Evolutionary conservation across 2,888 invertebrate genomes (phyloP).

Genomic region (Busseola fusca): DNA sequence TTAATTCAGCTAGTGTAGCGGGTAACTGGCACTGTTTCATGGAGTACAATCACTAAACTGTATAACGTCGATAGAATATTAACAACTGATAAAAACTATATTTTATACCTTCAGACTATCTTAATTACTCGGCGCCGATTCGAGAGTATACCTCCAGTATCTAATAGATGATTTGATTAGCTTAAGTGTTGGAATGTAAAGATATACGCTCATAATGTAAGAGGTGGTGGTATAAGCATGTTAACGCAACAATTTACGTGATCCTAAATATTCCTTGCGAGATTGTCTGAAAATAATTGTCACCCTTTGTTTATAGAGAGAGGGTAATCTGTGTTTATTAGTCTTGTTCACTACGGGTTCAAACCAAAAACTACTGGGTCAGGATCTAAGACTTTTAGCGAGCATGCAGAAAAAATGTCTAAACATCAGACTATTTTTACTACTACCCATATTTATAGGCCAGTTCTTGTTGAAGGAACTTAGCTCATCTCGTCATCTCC

Average conservation of each 20-base stretch:
- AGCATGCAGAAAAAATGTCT: no score
- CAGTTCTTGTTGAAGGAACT: no score
- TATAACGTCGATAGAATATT: slow-evolving; percentile 50
- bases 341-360: not conserved
- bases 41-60: slow-evolving; percentile 25
- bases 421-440: not conserved
- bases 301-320: not conserved
- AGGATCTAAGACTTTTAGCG: not conserved
- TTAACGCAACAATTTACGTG: slow-evolving; percentile 21
- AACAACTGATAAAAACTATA: slow-evolving; percentile 48
- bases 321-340: not conserved
- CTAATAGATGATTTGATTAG: slow-evolving; percentile 49
- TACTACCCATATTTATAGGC: not conserved
- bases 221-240: slow-evolving; percentile 3
- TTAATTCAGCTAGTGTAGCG: not conserved
- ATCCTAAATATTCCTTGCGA: slow-evolving; percentile 6
- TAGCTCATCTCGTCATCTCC: no score
- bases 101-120: slow-evolving; percentile 46
- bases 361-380: not conserved
- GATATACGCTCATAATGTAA: slow-evolving; percentile 31
- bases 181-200: slow-evolving; percentile 37
- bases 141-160: slow-evolving; percentile 26
- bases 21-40: slow-evolving; percentile 14
- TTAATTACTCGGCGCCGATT: slow-evolving; percentile 36
- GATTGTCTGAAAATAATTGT: slow-evolving; percentile 7